A percentile compares a stretch with the other conserved stretches of the same genome.
Conservation (phyloP, 2,797 vertebrate species). For the Discoglossus pictus region DNA sequence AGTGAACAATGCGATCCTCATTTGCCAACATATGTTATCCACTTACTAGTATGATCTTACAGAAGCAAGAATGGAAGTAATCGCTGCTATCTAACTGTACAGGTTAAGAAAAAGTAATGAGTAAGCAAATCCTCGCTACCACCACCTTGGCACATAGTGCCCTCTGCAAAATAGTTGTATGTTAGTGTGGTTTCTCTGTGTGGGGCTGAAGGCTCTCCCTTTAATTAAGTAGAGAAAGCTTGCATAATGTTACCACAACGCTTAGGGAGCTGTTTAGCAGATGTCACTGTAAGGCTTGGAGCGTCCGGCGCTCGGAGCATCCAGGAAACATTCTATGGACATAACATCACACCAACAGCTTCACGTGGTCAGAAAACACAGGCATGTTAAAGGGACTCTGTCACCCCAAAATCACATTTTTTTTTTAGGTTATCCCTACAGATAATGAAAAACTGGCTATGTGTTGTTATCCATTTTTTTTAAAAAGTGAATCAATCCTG, state of each 20-base stretch:
- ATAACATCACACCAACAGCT: background rate
- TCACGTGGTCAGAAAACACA: too few species aligned
- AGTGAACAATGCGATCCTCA: too few species aligned
- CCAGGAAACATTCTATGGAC: constrained; percentile 1
- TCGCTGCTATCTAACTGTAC: constrained; percentile 19
- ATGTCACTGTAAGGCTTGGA: constrained; percentile 20
- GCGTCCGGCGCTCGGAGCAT: background rate
- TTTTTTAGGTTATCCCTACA: too few species aligned
- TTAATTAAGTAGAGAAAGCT: constrained; percentile 40
- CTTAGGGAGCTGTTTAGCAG: constrained; percentile 35
- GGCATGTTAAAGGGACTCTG: too few species aligned
- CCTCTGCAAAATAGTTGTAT: constrained; percentile 17
- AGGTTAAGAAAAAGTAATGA: constrained; percentile 32
- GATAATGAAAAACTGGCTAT: too few species aligned
- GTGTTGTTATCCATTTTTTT: too few species aligned
- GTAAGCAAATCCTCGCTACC: constrained; percentile 11
- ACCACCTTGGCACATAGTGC: background rate
- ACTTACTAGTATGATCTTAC: background rate
- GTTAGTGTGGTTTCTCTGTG: constrained; percentile 42
- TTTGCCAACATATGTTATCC: too few species aligned
- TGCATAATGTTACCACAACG: constrained; percentile 42
- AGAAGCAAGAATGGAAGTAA: too few species aligned
- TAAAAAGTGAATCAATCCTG: too few species aligned
- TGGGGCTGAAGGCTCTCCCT: constrained; percentile 35
- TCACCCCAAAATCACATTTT: too few species aligned